Conservation (phyloP, 2,888 invertebrate genomes). For the Lycophotia porphyrea region DNA sequence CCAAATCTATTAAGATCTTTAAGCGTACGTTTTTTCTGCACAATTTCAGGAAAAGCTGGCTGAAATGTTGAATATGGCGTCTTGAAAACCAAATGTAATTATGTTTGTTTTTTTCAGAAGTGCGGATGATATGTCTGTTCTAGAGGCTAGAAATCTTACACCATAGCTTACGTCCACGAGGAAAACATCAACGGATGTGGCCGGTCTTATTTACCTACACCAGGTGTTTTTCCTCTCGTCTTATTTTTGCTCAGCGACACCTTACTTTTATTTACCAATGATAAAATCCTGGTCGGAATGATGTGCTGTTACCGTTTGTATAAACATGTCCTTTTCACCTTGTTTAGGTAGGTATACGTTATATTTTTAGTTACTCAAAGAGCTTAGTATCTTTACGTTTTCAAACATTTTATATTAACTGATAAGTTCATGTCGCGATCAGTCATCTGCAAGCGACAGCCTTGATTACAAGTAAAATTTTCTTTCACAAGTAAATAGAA, state of each 20-base stretch:
- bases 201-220: not conserved
- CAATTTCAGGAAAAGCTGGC: not conserved
- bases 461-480: conserved; percentile 1
- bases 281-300: too few relatives aligned
- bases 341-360: not conserved
- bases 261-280: too few relatives aligned
- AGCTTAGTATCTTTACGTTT: not conserved
- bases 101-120: not conserved
- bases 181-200: not conserved
- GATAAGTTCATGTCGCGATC: conserved; percentile 4
- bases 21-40: not conserved
- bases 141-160: not conserved
- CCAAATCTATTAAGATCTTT: not conserved
- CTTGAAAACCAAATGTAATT: not conserved
- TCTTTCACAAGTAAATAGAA: conserved; percentile 17
- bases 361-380: not conserved
- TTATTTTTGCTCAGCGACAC: too few relatives aligned
- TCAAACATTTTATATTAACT: not conserved
- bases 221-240: not conserved
- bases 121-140: not conserved
- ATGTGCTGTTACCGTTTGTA: too few relatives aligned
- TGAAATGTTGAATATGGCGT: not conserved
- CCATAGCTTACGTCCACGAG: not conserved
- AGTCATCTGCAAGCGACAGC: conserved; percentile 15
- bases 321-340: too few relatives aligned